phyloP scores from a whole-genome alignment of 1,140 invertebrate genomes.

The Galleria mellonella region DNA sequence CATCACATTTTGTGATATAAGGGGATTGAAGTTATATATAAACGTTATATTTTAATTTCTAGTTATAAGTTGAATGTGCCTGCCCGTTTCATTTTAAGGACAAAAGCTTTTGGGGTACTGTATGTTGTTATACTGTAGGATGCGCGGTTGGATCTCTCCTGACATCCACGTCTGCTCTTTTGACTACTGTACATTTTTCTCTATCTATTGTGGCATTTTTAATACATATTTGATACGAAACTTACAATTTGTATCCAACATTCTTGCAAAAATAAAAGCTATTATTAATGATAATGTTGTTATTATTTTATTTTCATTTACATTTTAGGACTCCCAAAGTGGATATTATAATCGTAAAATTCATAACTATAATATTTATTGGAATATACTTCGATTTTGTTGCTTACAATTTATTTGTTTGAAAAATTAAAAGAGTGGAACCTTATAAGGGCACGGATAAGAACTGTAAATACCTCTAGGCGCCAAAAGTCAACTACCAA shows the following conservation, averaged over 20 bases:
- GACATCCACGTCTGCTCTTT: conserved; percentile 40
- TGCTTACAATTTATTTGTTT: too few relatives aligned
- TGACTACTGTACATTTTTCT: conserved; percentile 59
- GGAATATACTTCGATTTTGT: too few relatives aligned
- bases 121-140: conserved; percentile 13
- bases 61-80: conserved; percentile 58
- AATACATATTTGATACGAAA: conserved; percentile 61
- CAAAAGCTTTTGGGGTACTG: conserved; percentile 3
- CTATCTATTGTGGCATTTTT: conserved; percentile 55
- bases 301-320: conserved; percentile 28
- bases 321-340: too few relatives aligned
- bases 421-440: too few relatives aligned
- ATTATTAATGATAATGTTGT: conserved; percentile 31
- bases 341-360: too few relatives aligned
- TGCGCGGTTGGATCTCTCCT: conserved; percentile 14
- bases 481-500: too few relatives aligned
- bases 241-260: conserved; percentile 61
- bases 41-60: conserved; percentile 42
- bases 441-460: too few relatives aligned
- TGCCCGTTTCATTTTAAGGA: conserved; percentile 34
- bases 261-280: conserved; percentile 65
- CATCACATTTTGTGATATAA: conserved; percentile 61
- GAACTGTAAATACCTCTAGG: too few relatives aligned
- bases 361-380: too few relatives aligned
- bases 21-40: conserved; percentile 45